These are phyloP conservation scores for Phalacrocorax carbo DNA, from an alignment of 2,113 vertebrate genomes.

Conservation along the genomic window DNA sequence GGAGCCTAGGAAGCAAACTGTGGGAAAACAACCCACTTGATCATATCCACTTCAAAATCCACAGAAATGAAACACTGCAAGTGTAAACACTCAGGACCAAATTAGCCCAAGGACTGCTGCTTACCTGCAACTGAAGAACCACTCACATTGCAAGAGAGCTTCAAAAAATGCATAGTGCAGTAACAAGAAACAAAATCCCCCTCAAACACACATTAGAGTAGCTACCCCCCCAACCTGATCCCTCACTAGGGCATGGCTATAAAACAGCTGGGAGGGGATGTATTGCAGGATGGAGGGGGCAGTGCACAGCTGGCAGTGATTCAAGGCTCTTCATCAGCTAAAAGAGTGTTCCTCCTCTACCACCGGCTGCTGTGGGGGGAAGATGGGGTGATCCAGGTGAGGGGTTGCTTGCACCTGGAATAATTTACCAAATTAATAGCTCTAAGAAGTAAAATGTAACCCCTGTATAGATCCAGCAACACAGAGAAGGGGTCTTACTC, in stretches of 20 bases:
- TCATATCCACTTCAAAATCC: not conserved
- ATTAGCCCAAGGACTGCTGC: not conserved
- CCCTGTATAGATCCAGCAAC: not conserved
- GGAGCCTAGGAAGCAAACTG: not conserved
- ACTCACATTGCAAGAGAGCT: accelerated
- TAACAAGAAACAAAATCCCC: accelerated
- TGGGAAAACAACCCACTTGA: not conserved
- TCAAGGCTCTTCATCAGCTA: not conserved
- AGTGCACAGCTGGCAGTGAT: not conserved
- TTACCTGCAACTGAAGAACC: not conserved
- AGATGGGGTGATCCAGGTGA: not conserved
- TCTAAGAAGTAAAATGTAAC: not conserved
- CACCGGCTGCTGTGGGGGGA: not conserved
- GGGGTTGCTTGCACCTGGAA: not conserved
- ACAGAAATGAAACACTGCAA: not conserved
- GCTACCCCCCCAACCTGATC: too few relatives aligned
- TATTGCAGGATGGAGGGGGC: not conserved
- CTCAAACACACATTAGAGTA: not conserved
- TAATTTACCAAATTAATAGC: not conserved
- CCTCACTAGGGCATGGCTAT: not conserved
- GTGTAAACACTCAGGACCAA: not conserved
- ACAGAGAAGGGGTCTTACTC: not conserved
- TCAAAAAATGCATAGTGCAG: accelerated
- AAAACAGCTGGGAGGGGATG: not conserved
- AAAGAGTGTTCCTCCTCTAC: not conserved